A percentile compares a stretch with the other conserved stretches of the same genome.
These are phyloP conservation scores for Intellagama lesueurii DNA, from an alignment of 2,797 vertebrate species.

Conservation along the genomic window DNA sequence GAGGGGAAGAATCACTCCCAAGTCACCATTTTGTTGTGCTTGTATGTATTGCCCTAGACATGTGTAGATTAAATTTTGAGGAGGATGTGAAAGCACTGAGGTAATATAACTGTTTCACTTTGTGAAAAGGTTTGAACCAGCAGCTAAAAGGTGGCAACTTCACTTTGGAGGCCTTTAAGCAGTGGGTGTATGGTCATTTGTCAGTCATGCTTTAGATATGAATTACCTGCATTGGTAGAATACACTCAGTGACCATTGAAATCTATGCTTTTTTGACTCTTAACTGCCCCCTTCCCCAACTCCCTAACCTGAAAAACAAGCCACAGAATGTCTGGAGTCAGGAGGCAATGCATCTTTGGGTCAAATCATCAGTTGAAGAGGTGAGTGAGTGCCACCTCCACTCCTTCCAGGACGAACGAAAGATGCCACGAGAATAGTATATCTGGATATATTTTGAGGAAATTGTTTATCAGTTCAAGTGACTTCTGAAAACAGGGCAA, in stretches of 20 bases:
- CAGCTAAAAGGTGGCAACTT: no score
- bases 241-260: no score
- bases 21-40: rapidly evolving
- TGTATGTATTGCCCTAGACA: rapidly evolving
- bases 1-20: not conserved
- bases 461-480: not conserved
- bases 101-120: not conserved
- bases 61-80: not conserved
- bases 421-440: not conserved
- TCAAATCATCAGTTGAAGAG: not conserved
- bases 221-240: no score
- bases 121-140: no score
- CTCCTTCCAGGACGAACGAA: not conserved
- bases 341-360: not conserved
- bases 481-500: not conserved
- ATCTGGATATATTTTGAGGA: not conserved
- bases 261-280: no score
- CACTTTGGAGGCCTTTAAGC: no score
- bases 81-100: not conserved
- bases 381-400: not conserved
- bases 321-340: not conserved
- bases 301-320: not conserved
- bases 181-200: no score
- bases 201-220: no score
- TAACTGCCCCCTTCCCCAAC: no score